A percentile compares a stretch with the other conserved stretches of the same genome.
Conservation (phyloP, 2,797 vertebrate genomes). For the Cetoscarus ocellatus region DNA sequence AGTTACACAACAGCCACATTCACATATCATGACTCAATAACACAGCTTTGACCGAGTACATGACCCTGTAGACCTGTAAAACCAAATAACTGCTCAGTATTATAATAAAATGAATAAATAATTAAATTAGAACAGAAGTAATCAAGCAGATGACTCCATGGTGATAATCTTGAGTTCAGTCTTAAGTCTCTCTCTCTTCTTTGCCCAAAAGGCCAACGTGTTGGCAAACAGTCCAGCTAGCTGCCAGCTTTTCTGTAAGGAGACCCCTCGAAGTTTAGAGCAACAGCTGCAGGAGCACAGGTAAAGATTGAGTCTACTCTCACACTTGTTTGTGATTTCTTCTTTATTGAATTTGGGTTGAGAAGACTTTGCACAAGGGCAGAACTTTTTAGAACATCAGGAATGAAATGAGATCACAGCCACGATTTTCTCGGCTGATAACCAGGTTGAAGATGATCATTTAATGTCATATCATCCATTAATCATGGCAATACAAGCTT, state of each 20-base stretch:
- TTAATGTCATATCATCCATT: conserved; percentile 4
- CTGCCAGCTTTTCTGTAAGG: conserved; percentile 96
- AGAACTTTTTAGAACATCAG: neutral
- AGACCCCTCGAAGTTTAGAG: conserved; percentile 93
- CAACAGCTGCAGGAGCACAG: conserved; percentile 99
- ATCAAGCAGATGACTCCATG: conserved; percentile 19
- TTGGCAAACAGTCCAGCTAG: conserved; percentile 90
- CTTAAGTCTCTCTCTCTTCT: conserved; percentile 61
- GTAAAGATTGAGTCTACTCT: conserved; percentile 71
- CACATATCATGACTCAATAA: neutral
- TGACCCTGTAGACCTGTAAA: too few species aligned
- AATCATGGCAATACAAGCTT: conserved; percentile 1
- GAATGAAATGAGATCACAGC: neutral
- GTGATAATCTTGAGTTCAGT: conserved; percentile 38
- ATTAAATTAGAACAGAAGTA: too few species aligned
- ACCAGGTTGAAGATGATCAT: neutral
- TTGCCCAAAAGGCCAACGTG: conserved; percentile 86
- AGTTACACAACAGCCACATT: conserved; percentile 35
- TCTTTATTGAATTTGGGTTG: neutral
- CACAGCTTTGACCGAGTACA: neutral
- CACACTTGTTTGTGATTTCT: neutral
- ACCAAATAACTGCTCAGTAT: too few species aligned
- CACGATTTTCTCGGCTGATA: neutral
- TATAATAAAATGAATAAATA: too few species aligned
- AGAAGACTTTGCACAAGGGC: neutral